Evolutionary conservation across 2,797 vertebrate species (phyloP).

Genomic region (Rhynchotus rufescens): DNA sequence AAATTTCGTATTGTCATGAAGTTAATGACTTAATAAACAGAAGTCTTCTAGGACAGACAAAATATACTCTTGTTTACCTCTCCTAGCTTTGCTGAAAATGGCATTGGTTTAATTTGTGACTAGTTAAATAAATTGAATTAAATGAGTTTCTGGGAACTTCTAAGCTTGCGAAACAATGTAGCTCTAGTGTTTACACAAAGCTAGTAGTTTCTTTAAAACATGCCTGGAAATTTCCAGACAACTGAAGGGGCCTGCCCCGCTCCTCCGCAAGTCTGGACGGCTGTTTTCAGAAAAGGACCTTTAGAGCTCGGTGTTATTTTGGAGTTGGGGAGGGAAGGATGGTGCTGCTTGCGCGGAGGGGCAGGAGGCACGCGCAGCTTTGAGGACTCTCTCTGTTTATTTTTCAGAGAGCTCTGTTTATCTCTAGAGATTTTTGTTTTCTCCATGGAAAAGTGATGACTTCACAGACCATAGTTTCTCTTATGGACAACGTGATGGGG

Average conservation of each 20-base stretch:
- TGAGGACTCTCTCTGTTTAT: background rate
- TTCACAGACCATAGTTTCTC: background rate
- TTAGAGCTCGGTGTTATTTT: background rate
- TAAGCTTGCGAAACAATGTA: background rate
- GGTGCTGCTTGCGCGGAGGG: background rate
- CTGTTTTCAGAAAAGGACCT: background rate
- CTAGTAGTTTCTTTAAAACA: background rate
- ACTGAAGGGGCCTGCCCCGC: background rate
- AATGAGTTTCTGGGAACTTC: conserved; percentile 8
- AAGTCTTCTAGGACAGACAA: background rate
- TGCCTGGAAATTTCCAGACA: conserved; percentile 1
- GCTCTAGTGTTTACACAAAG: background rate
- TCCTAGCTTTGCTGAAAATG: conserved; percentile 7
- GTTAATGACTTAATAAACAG: background rate
- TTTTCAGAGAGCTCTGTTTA: background rate
- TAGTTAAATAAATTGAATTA: background rate
- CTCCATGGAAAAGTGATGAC: background rate
- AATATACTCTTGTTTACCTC: conserved; percentile 7
- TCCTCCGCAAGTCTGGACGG: background rate
- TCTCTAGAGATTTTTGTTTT: background rate
- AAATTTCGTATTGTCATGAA: background rate
- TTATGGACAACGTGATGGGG: background rate
- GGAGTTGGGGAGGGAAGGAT: background rate
- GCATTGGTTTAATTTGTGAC: conserved; percentile 16
- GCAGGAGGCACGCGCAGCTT: background rate